Conservation (phyloP, 2,113 vertebrate genomes). For the Thalassarche chlororhynchos region DNA sequence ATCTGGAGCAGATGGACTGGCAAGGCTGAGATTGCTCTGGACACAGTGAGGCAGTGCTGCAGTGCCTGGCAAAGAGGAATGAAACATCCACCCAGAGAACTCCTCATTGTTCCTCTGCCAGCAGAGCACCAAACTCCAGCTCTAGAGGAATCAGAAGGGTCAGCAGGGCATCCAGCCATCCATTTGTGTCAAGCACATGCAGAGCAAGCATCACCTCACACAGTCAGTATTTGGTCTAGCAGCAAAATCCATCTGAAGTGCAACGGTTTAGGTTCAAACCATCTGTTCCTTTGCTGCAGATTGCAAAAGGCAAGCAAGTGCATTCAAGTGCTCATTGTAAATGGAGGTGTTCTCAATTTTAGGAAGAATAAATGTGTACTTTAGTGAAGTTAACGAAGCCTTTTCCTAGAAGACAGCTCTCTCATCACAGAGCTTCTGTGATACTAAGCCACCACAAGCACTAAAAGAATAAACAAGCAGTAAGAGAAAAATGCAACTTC, state of each 20-base stretch:
- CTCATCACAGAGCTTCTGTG: background rate
- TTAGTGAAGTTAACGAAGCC: background rate
- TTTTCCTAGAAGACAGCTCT: background rate
- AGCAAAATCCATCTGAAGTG: background rate
- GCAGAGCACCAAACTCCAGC: background rate
- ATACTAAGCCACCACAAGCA: background rate
- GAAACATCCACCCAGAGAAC: background rate
- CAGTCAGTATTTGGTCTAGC: background rate
- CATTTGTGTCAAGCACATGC: accelerated
- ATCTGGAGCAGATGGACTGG: slow-evolving; percentile 22
- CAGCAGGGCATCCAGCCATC: background rate
- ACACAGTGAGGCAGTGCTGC: background rate
- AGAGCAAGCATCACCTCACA: background rate
- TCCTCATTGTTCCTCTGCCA: background rate
- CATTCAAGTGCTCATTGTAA: background rate
- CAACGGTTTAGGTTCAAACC: background rate
- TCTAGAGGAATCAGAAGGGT: background rate
- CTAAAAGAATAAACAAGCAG: background rate
- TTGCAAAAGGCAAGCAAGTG: background rate
- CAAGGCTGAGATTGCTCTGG: background rate
- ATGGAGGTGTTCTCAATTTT: accelerated
- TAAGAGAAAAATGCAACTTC: background rate
- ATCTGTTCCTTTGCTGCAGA: background rate
- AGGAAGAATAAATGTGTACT: background rate
- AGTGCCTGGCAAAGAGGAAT: background rate